Percentiles rank a stretch among this genome's conserved stretches.
These are phyloP conservation scores for Falcaria lacertinaria DNA, from an alignment of 2,888 invertebrate species.

Conservation along the genomic window DNA sequence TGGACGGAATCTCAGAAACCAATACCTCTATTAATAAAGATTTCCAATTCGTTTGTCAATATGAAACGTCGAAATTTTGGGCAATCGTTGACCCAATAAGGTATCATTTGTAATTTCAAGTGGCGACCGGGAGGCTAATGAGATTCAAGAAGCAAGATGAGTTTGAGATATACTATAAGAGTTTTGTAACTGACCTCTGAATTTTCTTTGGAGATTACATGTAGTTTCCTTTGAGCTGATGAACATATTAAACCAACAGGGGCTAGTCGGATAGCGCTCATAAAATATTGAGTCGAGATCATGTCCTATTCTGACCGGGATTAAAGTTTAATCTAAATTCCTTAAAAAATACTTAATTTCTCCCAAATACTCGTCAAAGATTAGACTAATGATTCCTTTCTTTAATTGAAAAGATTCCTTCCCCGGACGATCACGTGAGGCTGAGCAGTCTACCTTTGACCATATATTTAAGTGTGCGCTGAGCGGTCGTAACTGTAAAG, in stretches of 20 bases:
- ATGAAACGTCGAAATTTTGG: constrained; percentile 38
- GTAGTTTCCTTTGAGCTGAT: no score
- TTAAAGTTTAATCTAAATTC: no score
- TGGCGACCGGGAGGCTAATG: not conserved
- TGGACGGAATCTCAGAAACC: constrained; percentile 32
- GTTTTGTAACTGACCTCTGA: no score
- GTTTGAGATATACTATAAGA: no score
- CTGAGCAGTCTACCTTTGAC: constrained; percentile 46
- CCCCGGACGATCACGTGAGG: constrained; percentile 20
- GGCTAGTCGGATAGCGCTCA: no score
- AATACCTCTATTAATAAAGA: constrained; percentile 52
- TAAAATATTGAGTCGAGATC: no score
- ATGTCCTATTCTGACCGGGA: no score
- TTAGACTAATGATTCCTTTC: constrained; percentile 2
- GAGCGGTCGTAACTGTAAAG: constrained; percentile 63
- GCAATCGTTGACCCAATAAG: constrained; percentile 11
- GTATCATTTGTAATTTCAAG: not conserved
- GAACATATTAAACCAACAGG: no score
- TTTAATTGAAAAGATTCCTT: constrained; percentile 39
- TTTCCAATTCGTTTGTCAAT: constrained; percentile 45
- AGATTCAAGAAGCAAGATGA: constrained; percentile 2
- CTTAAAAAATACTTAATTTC: no score
- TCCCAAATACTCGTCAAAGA: not conserved
- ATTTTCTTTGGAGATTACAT: no score
- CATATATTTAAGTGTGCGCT: constrained; percentile 50